Conservation (phyloP, 2,888 invertebrate species). For the Tetheella fluctuosa region DNA sequence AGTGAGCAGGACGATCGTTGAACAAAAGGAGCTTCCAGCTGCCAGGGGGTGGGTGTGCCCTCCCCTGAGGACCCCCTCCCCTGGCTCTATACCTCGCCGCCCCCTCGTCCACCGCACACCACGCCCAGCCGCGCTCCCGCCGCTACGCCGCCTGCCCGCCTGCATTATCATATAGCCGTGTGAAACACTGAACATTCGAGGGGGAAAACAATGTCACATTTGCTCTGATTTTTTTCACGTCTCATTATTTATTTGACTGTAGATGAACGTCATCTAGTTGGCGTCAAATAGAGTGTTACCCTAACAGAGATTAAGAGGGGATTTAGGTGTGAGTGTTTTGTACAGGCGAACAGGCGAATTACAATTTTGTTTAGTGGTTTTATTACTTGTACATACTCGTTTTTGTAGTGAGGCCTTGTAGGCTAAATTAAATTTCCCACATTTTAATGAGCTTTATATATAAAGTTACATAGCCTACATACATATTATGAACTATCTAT, state of each 20-base stretch:
- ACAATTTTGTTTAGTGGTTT: constrained; percentile 47
- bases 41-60: constrained; percentile 65
- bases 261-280: constrained; percentile 50
- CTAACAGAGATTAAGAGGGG: constrained; percentile 67
- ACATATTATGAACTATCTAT: too few relatives aligned
- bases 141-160: constrained; percentile 32
- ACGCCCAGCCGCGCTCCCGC: constrained; percentile 68
- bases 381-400: constrained; percentile 22
- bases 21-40: constrained; percentile 64
- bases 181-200: constrained; percentile 65
- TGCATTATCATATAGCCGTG: constrained; percentile 69
- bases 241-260: constrained; percentile 61
- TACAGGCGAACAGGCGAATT: constrained; percentile 25
- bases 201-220: constrained; percentile 74
- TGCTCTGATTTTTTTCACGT: constrained; percentile 70
- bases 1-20: constrained; percentile 51
- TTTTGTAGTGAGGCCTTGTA: not conserved
- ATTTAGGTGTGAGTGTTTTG: constrained; percentile 65
- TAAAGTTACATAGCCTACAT: too few relatives aligned
- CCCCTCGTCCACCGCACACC: constrained; percentile 46
- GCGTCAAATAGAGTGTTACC: constrained; percentile 70
- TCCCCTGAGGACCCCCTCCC: constrained; percentile 31
- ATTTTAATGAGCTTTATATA: too few relatives aligned
- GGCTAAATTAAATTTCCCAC: too few relatives aligned
- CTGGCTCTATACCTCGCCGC: constrained; percentile 27